Evolutionary conservation across 2,797 vertebrate genomes (phyloP).

Genomic region (Peromyscus aztecus): DNA sequence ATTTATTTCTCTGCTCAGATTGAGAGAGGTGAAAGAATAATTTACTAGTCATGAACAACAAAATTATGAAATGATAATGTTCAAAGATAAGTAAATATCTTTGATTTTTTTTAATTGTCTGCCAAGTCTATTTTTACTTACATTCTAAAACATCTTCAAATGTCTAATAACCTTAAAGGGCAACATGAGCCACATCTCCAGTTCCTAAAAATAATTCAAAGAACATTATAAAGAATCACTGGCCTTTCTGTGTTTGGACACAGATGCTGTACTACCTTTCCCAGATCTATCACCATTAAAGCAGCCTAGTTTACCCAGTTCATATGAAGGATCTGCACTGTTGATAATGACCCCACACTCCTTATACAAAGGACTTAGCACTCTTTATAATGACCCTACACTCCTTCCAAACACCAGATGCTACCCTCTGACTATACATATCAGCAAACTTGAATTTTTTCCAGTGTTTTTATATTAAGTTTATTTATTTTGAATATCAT

Average conservation of each 20-base stretch:
- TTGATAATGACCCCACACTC: background rate
- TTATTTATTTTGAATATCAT: background rate
- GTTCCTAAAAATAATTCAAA: slow-evolving; percentile 58
- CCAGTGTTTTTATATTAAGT: background rate
- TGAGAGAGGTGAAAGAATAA: slow-evolving; percentile 41
- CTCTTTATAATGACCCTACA: slow-evolving; percentile 3
- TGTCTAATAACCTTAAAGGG: slow-evolving; percentile 42
- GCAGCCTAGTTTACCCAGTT: slow-evolving; percentile 12
- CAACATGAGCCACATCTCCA: slow-evolving; percentile 16
- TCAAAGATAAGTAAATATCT: slow-evolving; percentile 3
- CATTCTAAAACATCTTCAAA: slow-evolving; percentile 41
- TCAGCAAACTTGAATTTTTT: background rate
- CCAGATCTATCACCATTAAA: slow-evolving; percentile 28
- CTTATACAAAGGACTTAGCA: background rate
- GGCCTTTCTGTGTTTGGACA: background rate
- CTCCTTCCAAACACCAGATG: background rate
- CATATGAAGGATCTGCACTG: background rate
- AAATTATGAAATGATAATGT: slow-evolving; percentile 23
- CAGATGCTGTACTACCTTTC: background rate
- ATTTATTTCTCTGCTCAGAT: slow-evolving; percentile 11
- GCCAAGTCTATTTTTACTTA: background rate
- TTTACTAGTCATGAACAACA: background rate
- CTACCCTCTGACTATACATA: slow-evolving; percentile 19
- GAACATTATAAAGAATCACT: slow-evolving; percentile 8
- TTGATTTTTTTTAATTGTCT: background rate